Base-by-base conservation (phyloP, 2,113 vertebrate species). In the Atrichornis clamosus region DNA sequence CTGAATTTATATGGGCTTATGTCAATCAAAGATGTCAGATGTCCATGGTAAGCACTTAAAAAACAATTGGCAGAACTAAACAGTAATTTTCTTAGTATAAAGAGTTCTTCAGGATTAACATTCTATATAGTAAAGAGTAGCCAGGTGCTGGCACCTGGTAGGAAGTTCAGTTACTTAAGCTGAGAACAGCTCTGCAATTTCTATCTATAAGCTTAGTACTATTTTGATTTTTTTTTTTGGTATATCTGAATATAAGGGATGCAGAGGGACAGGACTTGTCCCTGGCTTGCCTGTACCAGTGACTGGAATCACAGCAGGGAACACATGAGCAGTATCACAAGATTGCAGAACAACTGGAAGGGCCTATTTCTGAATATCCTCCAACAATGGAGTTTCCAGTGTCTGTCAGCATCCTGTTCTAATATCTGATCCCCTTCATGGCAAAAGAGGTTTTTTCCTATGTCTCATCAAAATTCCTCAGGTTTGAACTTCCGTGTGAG, bases 1-100 rank as follows among this genome's bases (percentile, higher is more conserved):
- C 97, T 98, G 98, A 99, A 99, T 97, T 99, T 99, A 98, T 99
- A 99, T 60, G 99, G 99, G 95, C 99, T 99, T 97, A 99, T 99
- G 98, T 99, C 99, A 60, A 99, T 99, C 97, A 99, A 98, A 83
- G 99, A 99, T 97, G 97, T 99, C 92, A 99, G 98, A 97, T 99
- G 98, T 72, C 99, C 99, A 5, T 99, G 99, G 96, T 99, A 99
- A 62, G 99, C 99, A 93, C 99, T 99, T 97, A 96, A 95, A 97
- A 97, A 93, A 97, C 96, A 97, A 97, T 96, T 70, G 88, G 88
- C 67, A 97, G 60, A 95, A 85, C 89, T 95, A 91, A 88, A 67
- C 22, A 95, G 84, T 90, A 50, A 93, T 93, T 94, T 90, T 65
- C 23, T 94, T 37, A 74, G 18, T 69, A 87, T 74, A 23, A 93